Evolutionary conservation across 2,888 invertebrate species (phyloP).

Genomic region (Andrena camellia): DNA sequence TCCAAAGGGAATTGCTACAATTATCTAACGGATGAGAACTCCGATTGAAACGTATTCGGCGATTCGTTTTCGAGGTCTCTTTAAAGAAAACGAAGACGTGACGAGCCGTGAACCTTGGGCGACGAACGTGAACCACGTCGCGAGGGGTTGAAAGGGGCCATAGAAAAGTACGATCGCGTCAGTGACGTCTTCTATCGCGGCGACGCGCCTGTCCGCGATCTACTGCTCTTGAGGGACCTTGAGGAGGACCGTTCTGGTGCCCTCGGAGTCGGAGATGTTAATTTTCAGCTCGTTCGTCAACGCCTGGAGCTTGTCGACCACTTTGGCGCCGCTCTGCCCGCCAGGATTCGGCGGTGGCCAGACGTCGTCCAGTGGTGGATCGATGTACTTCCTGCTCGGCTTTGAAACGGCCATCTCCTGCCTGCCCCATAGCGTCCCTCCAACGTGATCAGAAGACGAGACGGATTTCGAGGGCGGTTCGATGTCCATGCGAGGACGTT

Average conservation of each 20-base stretch:
- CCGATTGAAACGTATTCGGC: background rate
- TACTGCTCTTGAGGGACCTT: slow-evolving; percentile 82
- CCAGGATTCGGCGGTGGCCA: slow-evolving; percentile 87
- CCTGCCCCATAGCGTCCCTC: slow-evolving; percentile 71
- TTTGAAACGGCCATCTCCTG: slow-evolving; percentile 61
- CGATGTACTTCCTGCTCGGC: slow-evolving; percentile 85
- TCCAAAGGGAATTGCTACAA: background rate
- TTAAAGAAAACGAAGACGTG: background rate
- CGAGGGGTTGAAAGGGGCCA: background rate
- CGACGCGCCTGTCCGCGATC: background rate
- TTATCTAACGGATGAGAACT: background rate
- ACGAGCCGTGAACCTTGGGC: background rate
- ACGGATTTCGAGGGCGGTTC: slow-evolving; percentile 71
- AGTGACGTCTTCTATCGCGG: background rate
- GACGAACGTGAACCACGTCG: background rate
- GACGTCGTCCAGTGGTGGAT: slow-evolving; percentile 87
- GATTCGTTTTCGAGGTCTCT: background rate
- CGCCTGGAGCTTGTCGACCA: slow-evolving; percentile 78
- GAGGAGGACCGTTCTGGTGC: slow-evolving; percentile 81
- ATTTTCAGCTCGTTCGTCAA: slow-evolving; percentile 82
- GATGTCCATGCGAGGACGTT: slow-evolving; percentile 77
- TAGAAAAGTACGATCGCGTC: slow-evolving; percentile 2
- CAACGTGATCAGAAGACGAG: slow-evolving; percentile 72
- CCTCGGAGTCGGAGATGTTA: slow-evolving; percentile 82
- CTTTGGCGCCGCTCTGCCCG: slow-evolving; percentile 61